These are phyloP conservation scores for Acrocephalus arundinaceus DNA, from an alignment of 2,113 vertebrate genomes.

Conservation along the genomic window DNA sequence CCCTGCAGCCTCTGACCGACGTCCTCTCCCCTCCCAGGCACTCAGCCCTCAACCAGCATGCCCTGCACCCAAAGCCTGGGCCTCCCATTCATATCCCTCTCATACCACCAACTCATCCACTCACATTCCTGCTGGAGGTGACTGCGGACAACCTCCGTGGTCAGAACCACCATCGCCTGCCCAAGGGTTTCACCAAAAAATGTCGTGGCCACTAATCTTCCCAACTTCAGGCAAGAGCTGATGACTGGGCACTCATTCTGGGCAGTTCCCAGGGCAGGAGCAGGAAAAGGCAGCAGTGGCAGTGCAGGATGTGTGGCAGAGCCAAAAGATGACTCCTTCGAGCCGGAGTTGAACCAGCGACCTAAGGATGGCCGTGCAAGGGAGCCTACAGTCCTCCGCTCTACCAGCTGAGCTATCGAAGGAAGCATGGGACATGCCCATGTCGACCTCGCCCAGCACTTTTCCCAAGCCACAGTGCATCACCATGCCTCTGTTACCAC, in stretches of 20 bases:
- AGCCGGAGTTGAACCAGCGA: conserved; percentile 84
- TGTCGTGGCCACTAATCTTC: background rate
- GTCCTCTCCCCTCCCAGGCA: background rate
- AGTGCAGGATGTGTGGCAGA: background rate
- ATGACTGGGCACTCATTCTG: background rate
- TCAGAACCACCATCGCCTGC: fast-evolving
- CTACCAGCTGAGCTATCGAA: conserved; percentile 88
- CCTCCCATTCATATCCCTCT: background rate
- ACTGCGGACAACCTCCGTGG: fast-evolving
- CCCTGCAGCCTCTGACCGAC: background rate
- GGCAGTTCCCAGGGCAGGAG: no score
- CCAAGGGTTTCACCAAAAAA: fast-evolving
- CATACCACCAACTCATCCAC: background rate
- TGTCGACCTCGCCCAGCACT: background rate
- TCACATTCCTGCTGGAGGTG: background rate
- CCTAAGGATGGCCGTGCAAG: conserved; percentile 76
- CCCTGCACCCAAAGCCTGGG: background rate
- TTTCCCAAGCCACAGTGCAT: background rate
- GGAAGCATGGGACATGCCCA: background rate
- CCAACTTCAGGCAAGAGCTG: background rate
- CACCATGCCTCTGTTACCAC: background rate
- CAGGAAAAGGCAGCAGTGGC: background rate
- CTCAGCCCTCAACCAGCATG: background rate
- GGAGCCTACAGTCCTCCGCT: conserved; percentile 83
- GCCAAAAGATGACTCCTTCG: background rate